Percentiles rank a stretch among this genome's conserved stretches.
Evolutionary conservation across 2,113 vertebrate species (phyloP).

Genomic region (Arenaria interpres): DNA sequence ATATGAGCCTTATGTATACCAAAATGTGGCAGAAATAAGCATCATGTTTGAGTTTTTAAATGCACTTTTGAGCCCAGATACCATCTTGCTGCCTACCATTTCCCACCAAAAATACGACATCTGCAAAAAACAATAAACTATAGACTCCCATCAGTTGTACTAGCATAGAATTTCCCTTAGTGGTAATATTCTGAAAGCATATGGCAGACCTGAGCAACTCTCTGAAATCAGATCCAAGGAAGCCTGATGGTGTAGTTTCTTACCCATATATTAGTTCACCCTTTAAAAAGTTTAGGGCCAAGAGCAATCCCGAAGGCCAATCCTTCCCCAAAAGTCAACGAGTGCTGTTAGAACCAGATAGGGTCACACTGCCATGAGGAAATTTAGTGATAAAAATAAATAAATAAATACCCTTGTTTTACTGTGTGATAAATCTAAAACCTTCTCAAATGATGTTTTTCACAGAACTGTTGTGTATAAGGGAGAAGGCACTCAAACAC

Average conservation of each 20-base stretch:
- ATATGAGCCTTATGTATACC: not conserved
- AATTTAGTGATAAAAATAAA: not conserved
- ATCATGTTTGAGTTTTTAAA: not conserved
- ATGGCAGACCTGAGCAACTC: not conserved
- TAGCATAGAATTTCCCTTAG: not conserved
- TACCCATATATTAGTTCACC: not conserved
- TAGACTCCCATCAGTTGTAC: not conserved
- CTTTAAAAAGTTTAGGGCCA: not conserved
- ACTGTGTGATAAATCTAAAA: not conserved
- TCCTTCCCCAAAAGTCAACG: not conserved
- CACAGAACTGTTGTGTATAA: not conserved
- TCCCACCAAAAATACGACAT: not conserved
- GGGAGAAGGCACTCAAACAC: not conserved
- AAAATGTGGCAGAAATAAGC: not conserved
- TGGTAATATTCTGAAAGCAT: not conserved
- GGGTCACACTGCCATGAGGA: not conserved
- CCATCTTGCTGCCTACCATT: not conserved
- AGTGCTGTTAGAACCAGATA: not conserved
- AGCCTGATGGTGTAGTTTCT: not conserved
- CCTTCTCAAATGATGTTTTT: not conserved
- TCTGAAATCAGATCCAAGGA: not conserved
- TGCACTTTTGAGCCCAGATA: not conserved
- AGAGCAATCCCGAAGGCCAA: not conserved
- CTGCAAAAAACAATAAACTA: not conserved
- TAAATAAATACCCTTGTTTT: not conserved